Evolutionary conservation across 2,113 vertebrate genomes (phyloP).

Genomic region (Platysternon megacephalum): DNA sequence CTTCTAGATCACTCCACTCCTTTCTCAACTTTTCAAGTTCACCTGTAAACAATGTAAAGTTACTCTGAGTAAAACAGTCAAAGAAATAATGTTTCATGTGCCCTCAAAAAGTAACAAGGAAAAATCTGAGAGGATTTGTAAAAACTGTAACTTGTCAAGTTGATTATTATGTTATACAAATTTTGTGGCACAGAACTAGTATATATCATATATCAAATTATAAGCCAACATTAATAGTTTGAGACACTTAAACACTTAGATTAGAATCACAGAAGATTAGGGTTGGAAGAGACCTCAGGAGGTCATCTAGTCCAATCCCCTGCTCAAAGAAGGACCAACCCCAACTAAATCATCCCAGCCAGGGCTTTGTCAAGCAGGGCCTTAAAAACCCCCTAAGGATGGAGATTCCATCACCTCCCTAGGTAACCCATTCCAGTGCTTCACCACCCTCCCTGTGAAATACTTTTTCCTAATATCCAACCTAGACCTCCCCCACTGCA

Average conservation of each 20-base stretch:
- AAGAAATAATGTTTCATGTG: neutral
- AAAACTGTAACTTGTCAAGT: neutral
- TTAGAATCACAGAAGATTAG: too few relatives aligned
- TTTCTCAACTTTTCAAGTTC: conserved; percentile 89
- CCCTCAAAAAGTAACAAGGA: neutral
- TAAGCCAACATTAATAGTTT: neutral
- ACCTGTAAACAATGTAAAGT: conserved; percentile 69
- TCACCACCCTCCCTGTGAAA: too few relatives aligned
- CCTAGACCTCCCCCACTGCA: too few relatives aligned
- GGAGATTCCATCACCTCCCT: too few relatives aligned
- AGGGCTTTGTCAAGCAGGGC: too few relatives aligned
- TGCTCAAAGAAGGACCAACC: too few relatives aligned
- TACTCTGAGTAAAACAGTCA: neutral
- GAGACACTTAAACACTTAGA: neutral
- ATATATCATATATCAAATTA: neutral
- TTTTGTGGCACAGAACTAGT: neutral
- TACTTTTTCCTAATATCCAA: too few relatives aligned
- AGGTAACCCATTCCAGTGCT: too few relatives aligned
- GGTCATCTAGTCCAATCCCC: too few relatives aligned
- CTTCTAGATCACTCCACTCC: conserved; percentile 86
- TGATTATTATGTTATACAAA: neutral
- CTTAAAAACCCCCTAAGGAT: too few relatives aligned
- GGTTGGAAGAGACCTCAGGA: too few relatives aligned
- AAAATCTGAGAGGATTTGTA: fast-evolving
- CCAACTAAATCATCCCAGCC: too few relatives aligned